Percentiles rank a stretch among this genome's conserved stretches.
phyloP scores from a whole-genome alignment of 2,113 vertebrate species.

The Alligator mississippiensis region DNA sequence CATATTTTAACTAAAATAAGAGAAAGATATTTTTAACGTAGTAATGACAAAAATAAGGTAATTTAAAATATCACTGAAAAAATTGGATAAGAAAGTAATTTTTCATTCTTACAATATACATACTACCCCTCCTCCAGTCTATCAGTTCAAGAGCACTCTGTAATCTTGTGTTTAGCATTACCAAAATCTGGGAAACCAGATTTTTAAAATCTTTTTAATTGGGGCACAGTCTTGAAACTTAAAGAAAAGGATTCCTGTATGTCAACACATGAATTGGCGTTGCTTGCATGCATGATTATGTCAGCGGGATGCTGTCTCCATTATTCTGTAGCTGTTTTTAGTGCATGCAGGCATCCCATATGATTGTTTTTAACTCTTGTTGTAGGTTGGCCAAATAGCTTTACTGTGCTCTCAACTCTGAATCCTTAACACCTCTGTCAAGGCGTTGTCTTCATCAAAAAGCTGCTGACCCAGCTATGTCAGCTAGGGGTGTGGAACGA shows the following conservation, averaged over 20 bases:
- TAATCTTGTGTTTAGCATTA: constrained; percentile 24
- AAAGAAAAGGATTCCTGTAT: constrained; percentile 32
- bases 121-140: not conserved
- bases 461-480: too few species aligned
- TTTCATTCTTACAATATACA: not conserved
- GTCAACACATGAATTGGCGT: constrained; percentile 18
- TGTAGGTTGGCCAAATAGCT: not conserved
- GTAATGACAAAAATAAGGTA: not conserved
- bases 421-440: not conserved
- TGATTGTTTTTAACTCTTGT: constrained; percentile 21
- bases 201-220: constrained; percentile 6
- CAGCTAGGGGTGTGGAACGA: too few species aligned
- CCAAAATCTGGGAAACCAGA: not conserved
- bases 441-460: not conserved
- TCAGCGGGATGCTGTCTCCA: constrained; percentile 12
- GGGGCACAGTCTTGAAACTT: constrained; percentile 16
- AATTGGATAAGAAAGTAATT: not conserved
- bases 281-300: not conserved
- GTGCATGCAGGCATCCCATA: not conserved
- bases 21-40: not conserved
- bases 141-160: not conserved
- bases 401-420: not conserved
- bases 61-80: not conserved
- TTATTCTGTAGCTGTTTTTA: not conserved
- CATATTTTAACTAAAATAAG: not conserved